Evolutionary conservation across 2,113 vertebrate genomes (phyloP), one percentile per base, ranked within the genome.

Genomic region (Gulo gulo): DNA sequence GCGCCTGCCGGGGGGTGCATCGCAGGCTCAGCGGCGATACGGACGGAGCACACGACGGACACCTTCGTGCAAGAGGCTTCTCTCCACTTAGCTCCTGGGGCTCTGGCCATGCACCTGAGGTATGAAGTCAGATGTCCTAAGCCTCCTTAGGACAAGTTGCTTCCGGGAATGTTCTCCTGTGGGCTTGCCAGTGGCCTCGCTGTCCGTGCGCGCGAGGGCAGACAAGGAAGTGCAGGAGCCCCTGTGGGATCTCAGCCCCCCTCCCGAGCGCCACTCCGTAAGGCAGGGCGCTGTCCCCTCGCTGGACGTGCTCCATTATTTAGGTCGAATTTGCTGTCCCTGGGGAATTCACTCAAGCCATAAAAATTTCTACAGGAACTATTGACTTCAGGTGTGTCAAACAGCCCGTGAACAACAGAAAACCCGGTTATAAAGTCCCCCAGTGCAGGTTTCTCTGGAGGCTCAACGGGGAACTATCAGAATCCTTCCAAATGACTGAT

Each of bases 41-140:
- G 1, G 4, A 0, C 2, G 1, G 4, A 13, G 15, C 4, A 0
- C 36, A 2, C 3, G 31, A 1, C 4, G 10, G 2, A 4, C 16
- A 4, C 2, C 91, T 31, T 8, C 4, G 45, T 34, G 11, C 9
- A 2, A 0, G 0, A 18, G 50, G 55, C n/a, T 36, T 45, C 18
- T 26, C 26, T 6, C 36, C 21, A 10, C 11, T 50, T n/a, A 7
- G 36, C 34, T 10, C 34, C 34, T 6, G 39, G 71, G 12, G 2
- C 6, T 39, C 9, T 8, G 15, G 8, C 2, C 24, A 7, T 1
- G 36, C 29, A 12, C 39, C 4, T 3, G 9, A 29, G 39, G 34
- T 59, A 14, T 16, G 21, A 31, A 4, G 63, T 8, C 6, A 13
- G 14, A 5, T 1, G 4, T 18, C 57, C 36, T 1, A 1, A 16